Conservation (phyloP, 2,113 vertebrate species). For the Dasypus novemcinctus region DNA sequence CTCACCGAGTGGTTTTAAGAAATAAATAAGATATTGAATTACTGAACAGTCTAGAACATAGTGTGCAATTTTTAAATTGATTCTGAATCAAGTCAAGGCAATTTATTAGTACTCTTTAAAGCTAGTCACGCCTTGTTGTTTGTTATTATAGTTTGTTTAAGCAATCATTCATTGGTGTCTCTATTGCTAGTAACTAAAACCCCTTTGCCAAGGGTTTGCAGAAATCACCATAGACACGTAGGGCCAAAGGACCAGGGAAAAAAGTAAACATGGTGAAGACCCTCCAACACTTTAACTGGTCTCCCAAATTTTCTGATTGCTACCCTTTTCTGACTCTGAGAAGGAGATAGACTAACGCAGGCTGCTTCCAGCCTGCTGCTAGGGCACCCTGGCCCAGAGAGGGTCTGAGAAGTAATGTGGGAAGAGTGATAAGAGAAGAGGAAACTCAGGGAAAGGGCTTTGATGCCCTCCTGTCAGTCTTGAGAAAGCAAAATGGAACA, state of each 20-base stretch:
- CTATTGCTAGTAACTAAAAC: not conserved
- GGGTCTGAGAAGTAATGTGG: not conserved
- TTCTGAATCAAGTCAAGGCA: conserved; percentile 6
- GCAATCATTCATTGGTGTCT: not conserved
- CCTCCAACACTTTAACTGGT: not conserved
- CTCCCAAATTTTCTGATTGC: not conserved
- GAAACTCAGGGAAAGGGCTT: conserved; percentile 56
- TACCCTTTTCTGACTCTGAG: not conserved
- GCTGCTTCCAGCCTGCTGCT: not conserved
- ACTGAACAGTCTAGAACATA: not conserved
- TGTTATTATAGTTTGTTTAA: not conserved
- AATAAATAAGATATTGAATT: not conserved
- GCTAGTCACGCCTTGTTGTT: not conserved
- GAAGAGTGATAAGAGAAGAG: conserved; percentile 22
- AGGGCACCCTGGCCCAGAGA: not conserved
- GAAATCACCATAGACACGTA: not conserved
- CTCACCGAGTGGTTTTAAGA: not conserved
- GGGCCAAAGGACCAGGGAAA: not conserved
- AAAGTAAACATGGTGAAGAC: not conserved
- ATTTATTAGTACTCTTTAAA: not conserved
- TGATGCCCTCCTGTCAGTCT: conserved; percentile 59
- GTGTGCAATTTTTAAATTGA: not conserved
- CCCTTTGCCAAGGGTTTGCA: not conserved
- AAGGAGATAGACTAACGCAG: not conserved
- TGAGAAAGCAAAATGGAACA: conserved; percentile 79